Evolutionary conservation across 2,113 vertebrate species (phyloP).

Genomic region (Hippopotamus amphibius): DNA sequence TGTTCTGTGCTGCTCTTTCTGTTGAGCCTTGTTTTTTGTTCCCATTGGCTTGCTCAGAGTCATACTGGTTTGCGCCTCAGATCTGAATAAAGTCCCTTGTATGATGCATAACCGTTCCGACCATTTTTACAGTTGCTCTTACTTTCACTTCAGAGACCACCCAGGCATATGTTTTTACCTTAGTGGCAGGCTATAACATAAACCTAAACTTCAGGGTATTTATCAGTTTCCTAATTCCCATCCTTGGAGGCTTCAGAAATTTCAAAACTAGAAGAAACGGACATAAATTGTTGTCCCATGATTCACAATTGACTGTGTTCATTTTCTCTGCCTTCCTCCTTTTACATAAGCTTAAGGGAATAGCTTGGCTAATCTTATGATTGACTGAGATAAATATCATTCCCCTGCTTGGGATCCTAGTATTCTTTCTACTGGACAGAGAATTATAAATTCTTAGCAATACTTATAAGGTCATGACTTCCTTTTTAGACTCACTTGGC

Average conservation of each 20-base stretch:
- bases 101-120: neutral
- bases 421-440: neutral
- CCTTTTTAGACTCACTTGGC: neutral
- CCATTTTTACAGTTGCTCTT: neutral
- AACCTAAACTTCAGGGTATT: neutral
- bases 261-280: conserved; percentile 18
- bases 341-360: neutral
- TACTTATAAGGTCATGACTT: neutral
- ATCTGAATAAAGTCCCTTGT: neutral
- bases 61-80: neutral
- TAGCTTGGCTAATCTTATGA: neutral
- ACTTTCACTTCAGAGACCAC: neutral
- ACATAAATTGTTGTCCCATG: neutral
- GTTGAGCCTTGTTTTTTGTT: neutral
- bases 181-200: neutral
- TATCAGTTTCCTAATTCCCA: neutral
- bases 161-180: neutral
- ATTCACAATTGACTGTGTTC: neutral
- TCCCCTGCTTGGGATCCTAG: neutral
- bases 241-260: neutral
- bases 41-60: neutral
- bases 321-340: neutral
- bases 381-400: neutral
- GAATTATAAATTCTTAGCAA: neutral
- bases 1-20: neutral